Conservation (phyloP, 2,888 invertebrate species). For the Camptogramma bilineatum region DNA sequence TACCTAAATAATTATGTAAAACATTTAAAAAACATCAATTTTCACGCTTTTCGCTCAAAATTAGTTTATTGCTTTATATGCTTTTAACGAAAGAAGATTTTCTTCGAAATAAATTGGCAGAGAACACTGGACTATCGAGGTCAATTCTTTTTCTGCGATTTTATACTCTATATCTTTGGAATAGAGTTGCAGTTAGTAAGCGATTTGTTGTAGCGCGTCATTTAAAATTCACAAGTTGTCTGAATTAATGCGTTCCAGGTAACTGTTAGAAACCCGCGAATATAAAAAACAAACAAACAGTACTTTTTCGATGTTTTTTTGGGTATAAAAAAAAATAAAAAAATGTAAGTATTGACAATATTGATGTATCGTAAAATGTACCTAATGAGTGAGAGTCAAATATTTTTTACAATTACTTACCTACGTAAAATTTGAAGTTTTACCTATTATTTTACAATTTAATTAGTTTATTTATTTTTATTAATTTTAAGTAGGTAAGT, state of each 20-base stretch:
- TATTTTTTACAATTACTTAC: no score
- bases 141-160: conserved; percentile 28
- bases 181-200: conserved; percentile 37
- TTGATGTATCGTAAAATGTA: no score
- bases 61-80: neutral
- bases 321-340: neutral
- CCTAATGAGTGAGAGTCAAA: no score
- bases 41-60: neutral
- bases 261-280: conserved; percentile 56
- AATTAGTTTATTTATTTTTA: no score
- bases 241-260: conserved; percentile 64
- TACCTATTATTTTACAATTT: no score
- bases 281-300: conserved; percentile 51
- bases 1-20: no score
- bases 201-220: conserved; percentile 38
- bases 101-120: conserved; percentile 45
- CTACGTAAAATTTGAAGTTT: no score
- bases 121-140: conserved; percentile 41
- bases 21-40: no score
- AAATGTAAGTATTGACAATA: neutral
- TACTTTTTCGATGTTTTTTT: neutral
- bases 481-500: no score
- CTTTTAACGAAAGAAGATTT: conserved; percentile 28
- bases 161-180: conserved; percentile 24
- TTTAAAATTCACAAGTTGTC: conserved; percentile 62